Base-by-base conservation (phyloP, 1,140 invertebrate species). In the Dendroctonus ponderosae region DNA sequence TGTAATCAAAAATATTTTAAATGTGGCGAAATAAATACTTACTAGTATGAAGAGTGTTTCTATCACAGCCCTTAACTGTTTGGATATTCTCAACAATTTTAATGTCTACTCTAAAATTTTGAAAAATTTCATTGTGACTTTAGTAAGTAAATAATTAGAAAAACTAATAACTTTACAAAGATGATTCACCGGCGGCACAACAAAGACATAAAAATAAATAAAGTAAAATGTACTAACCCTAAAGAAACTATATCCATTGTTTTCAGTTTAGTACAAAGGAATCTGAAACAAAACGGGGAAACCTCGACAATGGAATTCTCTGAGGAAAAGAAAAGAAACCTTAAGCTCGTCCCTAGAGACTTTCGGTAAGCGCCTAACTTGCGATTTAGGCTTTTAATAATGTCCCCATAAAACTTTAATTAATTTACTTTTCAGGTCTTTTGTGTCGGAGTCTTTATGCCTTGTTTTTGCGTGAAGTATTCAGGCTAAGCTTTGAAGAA, bases 341-440 rank as follows among this genome's bases (percentile, higher is more conserved):
- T 37, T 41, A 58, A 66, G 38, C 26, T 48, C 12, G 5, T 38
- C 46, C 48, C 48, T 3, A 42, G 48, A 57, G 46, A 48, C 46
- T 65, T 66, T 59, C 62, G 12, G 42, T 14, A 56, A 63, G 62
- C 60, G 62, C 62, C 51, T 65, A 56, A 57, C 53, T 65, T 65
- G 44, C 63, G 63, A 66, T 66, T 66, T 66, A 66, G 63, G 63
- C 43, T 58, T 66, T 66, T 66, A 66, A 66, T 66, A 66, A 66
- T 59, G 63, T 66, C 54, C 63, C 63, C 54, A 66, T 66, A 59
- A 66, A 66, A 66, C 63, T 66, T 66, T 66, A 66, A 59, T 58
- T 66, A 66, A 66, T 66, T 66, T 66, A 59, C 63, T 66, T 66
- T 66, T 57, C 46, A 51, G 39, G 56, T 51, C 63, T 41, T 66